A percentile compares a stretch with the other conserved stretches of the same genome.
Conservation (phyloP, 2,113 vertebrate genomes). For the Pseudonaja textilis region DNA sequence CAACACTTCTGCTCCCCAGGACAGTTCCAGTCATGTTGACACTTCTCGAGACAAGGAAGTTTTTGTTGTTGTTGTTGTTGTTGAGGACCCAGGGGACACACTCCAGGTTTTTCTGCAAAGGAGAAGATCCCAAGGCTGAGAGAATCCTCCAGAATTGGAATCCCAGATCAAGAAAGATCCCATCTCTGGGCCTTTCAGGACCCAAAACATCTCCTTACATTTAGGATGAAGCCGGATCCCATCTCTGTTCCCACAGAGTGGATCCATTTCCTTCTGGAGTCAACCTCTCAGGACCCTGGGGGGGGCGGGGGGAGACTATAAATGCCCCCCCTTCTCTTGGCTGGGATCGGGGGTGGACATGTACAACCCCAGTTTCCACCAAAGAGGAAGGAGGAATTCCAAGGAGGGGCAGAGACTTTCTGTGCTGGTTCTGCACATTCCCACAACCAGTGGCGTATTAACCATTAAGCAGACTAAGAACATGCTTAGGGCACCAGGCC, state of each 20-base stretch:
- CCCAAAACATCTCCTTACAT: not conserved
- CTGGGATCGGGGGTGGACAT: not conserved
- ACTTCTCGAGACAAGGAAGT: not conserved
- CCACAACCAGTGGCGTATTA: no score
- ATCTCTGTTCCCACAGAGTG: not conserved
- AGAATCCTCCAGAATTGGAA: not conserved
- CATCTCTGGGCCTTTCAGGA: not conserved
- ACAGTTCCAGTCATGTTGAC: not conserved
- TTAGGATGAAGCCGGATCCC: not conserved
- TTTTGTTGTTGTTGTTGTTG: no score
- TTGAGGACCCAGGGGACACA: not conserved
- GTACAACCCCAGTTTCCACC: not conserved
- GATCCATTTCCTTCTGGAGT: not conserved
- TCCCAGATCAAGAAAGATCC: not conserved
- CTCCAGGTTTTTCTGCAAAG: not conserved
- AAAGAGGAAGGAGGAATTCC: not conserved
- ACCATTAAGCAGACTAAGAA: no score
- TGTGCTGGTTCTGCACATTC: not conserved
- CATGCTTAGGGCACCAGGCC: no score
- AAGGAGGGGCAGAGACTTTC: not conserved
- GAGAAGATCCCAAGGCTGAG: not conserved
- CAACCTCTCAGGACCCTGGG: not conserved
- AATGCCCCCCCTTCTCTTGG: not conserved
- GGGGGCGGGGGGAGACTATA: not conserved
- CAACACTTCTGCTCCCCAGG: not conserved